Evolutionary conservation across 2,797 vertebrate genomes (phyloP), one percentile per base, ranked within the genome.

Genomic region (Cyclura pinguis): DNA sequence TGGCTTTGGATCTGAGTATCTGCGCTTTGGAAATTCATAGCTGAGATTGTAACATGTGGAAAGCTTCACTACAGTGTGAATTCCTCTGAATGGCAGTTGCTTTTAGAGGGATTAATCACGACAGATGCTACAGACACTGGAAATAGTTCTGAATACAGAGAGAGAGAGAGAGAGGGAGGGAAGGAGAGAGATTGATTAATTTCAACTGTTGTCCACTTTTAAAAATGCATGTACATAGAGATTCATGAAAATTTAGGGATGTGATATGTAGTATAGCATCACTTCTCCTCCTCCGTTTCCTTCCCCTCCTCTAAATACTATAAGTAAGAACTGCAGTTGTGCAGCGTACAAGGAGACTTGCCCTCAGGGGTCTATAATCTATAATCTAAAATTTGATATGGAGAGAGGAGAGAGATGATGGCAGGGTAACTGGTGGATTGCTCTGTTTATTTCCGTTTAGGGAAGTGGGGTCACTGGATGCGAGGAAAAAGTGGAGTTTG

Each of bases 81-180:
- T 97, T 64, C 95, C 95, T 96, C 96, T 97, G 96, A 94, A 96
- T 96, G 96, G 96, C 95, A 85, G 96, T 97, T 97, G 96, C 97
- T 97, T 95, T 90, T 97, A 95, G 92, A 95, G 96, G 96, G 96
- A 96, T 93, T 95, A 93, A 94, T 92, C 96, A 96, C 95, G 94
- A 96, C 97, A 98, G 97, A 97, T 97, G 97, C 97, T 97, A 95
- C 84, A 87, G 96, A 97, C 96, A 95, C 95, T 97, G 96, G 96
- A 96, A 97, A 97, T 97, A 96, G 94, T 96, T 97, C 96, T 93
- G 93, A 92, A 52, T 57, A 67, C 59, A 73, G 22, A 9, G 38
- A 47, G 47, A 52, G 93, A 29, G 24, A 50, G 22, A 9, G 38
- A 27, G 47, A 52, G 93, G 24, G 73, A 64, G 69, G 47, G 14